A percentile compares a stretch with the other conserved stretches of the same genome.
phyloP scores from a whole-genome alignment of 2,113 vertebrate species.

The Oreocharis arfaki region DNA sequence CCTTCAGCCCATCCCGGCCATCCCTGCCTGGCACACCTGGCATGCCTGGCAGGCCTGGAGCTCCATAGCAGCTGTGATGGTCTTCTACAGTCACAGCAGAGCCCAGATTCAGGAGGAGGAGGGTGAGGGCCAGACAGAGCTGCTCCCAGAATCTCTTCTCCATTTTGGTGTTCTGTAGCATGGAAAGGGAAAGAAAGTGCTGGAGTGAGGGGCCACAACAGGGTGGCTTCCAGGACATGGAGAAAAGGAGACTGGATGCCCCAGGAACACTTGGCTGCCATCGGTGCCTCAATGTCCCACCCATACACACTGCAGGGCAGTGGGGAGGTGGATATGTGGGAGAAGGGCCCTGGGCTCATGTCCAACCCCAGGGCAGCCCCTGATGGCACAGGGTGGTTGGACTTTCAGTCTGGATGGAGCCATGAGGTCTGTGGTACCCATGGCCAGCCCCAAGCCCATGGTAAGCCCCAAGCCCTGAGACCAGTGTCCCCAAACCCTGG shows the following conservation, averaged over 20 bases:
- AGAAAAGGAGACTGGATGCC: neutral
- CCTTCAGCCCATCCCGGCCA: slow-evolving; percentile 78
- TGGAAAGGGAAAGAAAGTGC: neutral
- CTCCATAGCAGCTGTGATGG: slow-evolving; percentile 48
- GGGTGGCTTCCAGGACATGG: neutral
- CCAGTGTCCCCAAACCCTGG: neutral
- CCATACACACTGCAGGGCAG: neutral
- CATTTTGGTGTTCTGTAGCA: slow-evolving; percentile 4
- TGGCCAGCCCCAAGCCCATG: neutral
- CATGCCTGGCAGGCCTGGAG: slow-evolving; percentile 77
- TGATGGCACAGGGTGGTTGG: neutral
- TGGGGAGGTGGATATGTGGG: neutral
- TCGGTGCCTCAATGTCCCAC: neutral
- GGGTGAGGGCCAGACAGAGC: neutral
- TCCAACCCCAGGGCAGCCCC: neutral
- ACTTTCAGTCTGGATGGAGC: neutral
- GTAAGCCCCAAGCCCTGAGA: neutral
- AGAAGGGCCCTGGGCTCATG: neutral
- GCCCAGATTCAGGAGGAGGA: slow-evolving; percentile 18
- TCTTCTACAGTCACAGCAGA: neutral
- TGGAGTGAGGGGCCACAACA: neutral
- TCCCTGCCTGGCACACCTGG: slow-evolving; percentile 81
- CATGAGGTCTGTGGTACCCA: neutral
- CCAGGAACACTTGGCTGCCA: neutral
- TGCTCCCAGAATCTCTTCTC: neutral